phyloP scores from a whole-genome alignment of 2,888 invertebrate genomes.

The Drosophila percnosoma region DNA sequence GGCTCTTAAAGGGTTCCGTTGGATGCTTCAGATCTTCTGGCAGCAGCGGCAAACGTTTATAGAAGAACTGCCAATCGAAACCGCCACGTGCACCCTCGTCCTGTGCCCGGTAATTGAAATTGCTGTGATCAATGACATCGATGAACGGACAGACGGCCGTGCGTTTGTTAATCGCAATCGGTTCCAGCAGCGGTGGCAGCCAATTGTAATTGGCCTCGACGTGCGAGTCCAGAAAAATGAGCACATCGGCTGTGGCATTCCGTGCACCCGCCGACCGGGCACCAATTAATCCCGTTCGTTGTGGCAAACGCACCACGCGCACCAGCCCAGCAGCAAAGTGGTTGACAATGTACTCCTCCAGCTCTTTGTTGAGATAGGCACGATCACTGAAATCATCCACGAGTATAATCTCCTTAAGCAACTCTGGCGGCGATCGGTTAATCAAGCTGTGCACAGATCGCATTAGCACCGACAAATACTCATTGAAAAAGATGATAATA shows the following conservation, averaged over 20 bases:
- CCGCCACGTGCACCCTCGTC: constrained; percentile 97
- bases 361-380: constrained; percentile 88
- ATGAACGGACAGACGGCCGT: constrained; percentile 98
- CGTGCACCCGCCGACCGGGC: constrained; percentile 94
- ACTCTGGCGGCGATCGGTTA: constrained; percentile 91
- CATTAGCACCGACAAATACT: constrained; percentile 95
- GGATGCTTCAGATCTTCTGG: constrained; percentile 81
- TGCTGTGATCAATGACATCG: constrained; percentile 96
- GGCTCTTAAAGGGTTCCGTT: constrained; percentile 88
- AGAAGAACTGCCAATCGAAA: constrained; percentile 99
- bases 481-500: constrained; percentile 97
- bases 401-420: constrained; percentile 95
- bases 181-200: constrained; percentile 95
- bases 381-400: constrained; percentile 95
- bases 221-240: constrained; percentile 96
- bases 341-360: constrained; percentile 91
- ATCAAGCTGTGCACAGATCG: constrained; percentile 92
- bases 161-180: constrained; percentile 93
- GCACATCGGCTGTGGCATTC: constrained; percentile 90
- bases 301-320: constrained; percentile 89
- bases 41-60: constrained; percentile 94
- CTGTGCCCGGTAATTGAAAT: constrained; percentile 96
- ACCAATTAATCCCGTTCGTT: constrained; percentile 93
- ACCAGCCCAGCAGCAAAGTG: constrained; percentile 89
- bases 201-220: constrained; percentile 96